A percentile compares a stretch with the other conserved stretches of the same genome.
phyloP scores from a whole-genome alignment of 2,113 vertebrate genomes.

The Peromyscus leucopus region DNA sequence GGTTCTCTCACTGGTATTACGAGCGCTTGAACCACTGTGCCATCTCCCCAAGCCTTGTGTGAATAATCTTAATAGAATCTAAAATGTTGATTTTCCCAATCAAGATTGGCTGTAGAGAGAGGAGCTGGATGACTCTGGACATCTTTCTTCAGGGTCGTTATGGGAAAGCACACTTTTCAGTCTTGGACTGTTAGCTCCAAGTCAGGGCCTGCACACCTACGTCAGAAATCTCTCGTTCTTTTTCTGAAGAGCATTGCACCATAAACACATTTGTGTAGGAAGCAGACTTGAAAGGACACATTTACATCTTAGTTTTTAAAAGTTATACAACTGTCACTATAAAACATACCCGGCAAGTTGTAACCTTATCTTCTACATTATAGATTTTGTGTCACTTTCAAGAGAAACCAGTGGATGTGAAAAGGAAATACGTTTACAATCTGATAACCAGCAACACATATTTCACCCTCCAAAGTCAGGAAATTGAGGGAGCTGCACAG shows the following conservation, averaged over 20 bases:
- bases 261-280: constrained; percentile 77
- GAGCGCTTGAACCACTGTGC: no score
- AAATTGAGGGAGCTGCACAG: constrained; percentile 69
- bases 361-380: constrained; percentile 92
- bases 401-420: constrained; percentile 91
- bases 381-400: constrained; percentile 88
- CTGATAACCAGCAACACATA: constrained; percentile 54
- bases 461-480: constrained; percentile 75
- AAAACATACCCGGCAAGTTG: constrained; percentile 89
- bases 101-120: not conserved
- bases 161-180: not conserved
- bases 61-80: not conserved
- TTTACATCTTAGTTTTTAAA: constrained; percentile 87
- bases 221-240: constrained; percentile 57
- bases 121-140: not conserved
- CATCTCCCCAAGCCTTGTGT: not conserved
- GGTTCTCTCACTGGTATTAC: no score
- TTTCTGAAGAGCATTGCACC: constrained; percentile 65
- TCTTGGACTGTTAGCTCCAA: constrained; percentile 56
- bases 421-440: constrained; percentile 81
- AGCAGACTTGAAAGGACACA: constrained; percentile 79
- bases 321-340: constrained; percentile 90
- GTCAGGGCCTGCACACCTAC: constrained; percentile 63
- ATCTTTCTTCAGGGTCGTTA: not conserved
- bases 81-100: constrained; percentile 54